phyloP scores from a whole-genome alignment of 2,113 vertebrate genomes.

The Corydoras maculifer region DNA sequence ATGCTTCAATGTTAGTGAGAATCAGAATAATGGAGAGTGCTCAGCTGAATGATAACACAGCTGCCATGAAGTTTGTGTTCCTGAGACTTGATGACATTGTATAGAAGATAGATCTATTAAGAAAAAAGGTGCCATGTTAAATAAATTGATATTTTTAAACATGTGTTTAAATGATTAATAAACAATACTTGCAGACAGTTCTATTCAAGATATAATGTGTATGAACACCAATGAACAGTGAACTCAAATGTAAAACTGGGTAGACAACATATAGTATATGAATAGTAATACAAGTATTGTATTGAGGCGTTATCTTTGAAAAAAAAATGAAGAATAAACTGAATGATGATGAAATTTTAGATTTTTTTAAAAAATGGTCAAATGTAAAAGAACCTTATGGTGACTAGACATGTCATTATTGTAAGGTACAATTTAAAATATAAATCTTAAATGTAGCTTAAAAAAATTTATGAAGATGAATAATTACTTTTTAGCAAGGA shows the following conservation, averaged over 20 bases:
- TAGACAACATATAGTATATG: too few relatives aligned
- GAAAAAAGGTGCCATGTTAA: not conserved
- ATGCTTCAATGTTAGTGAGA: not conserved
- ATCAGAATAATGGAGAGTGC: not conserved
- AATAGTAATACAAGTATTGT: not conserved
- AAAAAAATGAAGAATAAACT: not conserved
- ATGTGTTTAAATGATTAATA: not conserved
- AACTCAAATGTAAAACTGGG: too few relatives aligned
- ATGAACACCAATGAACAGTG: too few relatives aligned
- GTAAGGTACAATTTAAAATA: too few relatives aligned
- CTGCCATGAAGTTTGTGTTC: constrained; percentile 8
- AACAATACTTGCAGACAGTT: too few relatives aligned
- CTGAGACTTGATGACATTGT: constrained; percentile 22
- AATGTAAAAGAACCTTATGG: not conserved
- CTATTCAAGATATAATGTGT: too few relatives aligned
- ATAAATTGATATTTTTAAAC: too few relatives aligned
- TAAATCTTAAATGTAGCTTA: too few relatives aligned
- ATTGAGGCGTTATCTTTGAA: not conserved
- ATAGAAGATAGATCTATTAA: not conserved
- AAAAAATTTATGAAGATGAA: too few relatives aligned
- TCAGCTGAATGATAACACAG: not conserved
- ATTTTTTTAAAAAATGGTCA: not conserved
- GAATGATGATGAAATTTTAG: not conserved
- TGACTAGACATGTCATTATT: not conserved
- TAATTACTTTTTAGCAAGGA: too few relatives aligned